Evolutionary conservation across 2,797 vertebrate genomes (phyloP).

Genomic region (Myotis planiceps): DNA sequence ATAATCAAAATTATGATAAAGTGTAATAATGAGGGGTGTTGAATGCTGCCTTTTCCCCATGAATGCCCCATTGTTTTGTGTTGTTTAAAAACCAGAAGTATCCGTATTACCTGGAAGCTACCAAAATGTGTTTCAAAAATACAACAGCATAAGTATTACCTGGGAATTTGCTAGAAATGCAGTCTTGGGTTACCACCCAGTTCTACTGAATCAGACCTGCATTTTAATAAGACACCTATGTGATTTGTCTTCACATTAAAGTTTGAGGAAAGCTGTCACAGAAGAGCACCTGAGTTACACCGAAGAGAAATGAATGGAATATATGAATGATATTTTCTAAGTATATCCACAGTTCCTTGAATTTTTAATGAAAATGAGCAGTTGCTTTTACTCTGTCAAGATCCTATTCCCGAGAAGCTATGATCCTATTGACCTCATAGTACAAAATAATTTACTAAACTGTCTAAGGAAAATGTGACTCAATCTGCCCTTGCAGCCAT

Average conservation of each 20-base stretch:
- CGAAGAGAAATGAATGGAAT: background rate
- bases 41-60: background rate
- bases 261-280: background rate
- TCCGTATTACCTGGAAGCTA: background rate
- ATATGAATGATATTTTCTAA: background rate
- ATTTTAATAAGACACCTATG: background rate
- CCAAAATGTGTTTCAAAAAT: background rate
- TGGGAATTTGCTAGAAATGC: background rate
- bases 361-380: constrained; percentile 19
- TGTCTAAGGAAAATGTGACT: background rate
- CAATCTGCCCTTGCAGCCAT: background rate
- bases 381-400: background rate
- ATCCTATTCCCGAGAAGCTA: background rate
- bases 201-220: background rate
- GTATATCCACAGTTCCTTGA: background rate
- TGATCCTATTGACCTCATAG: background rate
- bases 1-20: background rate
- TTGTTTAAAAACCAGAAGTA: background rate
- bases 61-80: background rate
- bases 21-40: background rate
- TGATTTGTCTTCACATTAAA: background rate
- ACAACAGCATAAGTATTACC: background rate
- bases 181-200: background rate
- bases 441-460: background rate
- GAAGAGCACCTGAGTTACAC: background rate